Evolutionary conservation across 2,888 invertebrate genomes (phyloP), one percentile per base, ranked within the genome.

Genomic region (Bedellia somnulentella): DNA sequence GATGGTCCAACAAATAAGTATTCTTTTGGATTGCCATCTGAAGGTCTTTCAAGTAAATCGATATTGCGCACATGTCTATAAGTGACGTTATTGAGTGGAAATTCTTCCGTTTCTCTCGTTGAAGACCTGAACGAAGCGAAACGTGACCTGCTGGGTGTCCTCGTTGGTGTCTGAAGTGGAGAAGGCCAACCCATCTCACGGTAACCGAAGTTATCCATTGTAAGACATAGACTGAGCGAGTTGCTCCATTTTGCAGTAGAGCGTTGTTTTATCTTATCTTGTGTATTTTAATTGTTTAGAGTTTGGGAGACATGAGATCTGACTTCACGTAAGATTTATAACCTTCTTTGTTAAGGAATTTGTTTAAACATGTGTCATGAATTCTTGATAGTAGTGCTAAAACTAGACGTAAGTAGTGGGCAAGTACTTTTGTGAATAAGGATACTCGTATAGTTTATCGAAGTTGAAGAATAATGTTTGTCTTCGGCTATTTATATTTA

Each of bases 1-100:
- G 88, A 86, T 9, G 86, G 86, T 10, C 88, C 89, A 38, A 86
- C 86, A 50, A 88, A 87, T 62, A 89, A 80, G 49, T 85, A 87
- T 56, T 86, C 86, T 49, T 84, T 85, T 1, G 32, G 21, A 40
- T 60, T 62, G n/a, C 57, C 61, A 11, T 70, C 71, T 31, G 78
- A 78, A 37, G 83, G 81, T 17, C 83, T 79, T 49, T 86, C 85
- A 38, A 85, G 67, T 50, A 83, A 61, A 38, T 73, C 73, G 32
- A 73, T 59, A 35, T 49, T 70, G 9, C 59, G 52, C 2, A 60
- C 61, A 52, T 63, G 47, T 54, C 48, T 62, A 40, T 51, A 62
- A 27, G 40, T 52, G 37, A 67, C 57, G 43, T 67, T 58, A 49
- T 80, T 80, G 29, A 81, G 64, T 11, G 81, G 80, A 53, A 80